Percentiles rank a stretch among this genome's conserved stretches.
Evolutionary conservation across 2,797 vertebrate genomes (phyloP).

Genomic region (Gallinago stenura): DNA sequence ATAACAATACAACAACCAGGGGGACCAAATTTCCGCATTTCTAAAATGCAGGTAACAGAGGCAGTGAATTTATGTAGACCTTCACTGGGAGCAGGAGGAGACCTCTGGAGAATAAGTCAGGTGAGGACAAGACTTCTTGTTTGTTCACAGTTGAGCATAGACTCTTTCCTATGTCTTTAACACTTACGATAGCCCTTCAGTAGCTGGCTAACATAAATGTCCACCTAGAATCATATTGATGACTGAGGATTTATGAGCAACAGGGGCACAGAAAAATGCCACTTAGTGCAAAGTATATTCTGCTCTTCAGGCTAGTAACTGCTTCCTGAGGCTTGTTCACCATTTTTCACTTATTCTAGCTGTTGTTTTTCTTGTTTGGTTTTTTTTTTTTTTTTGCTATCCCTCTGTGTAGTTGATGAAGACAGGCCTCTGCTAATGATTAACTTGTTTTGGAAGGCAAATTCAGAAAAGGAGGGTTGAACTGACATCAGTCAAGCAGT

Average conservation of each 20-base stretch:
- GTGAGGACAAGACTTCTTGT: neutral
- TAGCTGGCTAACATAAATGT: neutral
- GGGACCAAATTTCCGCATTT: neutral
- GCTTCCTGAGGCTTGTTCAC: neutral
- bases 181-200: neutral
- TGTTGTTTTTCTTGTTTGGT: neutral
- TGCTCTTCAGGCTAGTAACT: neutral
- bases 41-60: neutral
- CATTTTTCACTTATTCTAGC: neutral
- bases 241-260: neutral
- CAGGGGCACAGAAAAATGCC: neutral
- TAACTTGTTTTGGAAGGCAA: constrained; percentile 26
- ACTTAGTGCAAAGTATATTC: neutral
- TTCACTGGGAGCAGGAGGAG: neutral
- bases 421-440: neutral
- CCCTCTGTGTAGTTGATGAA: neutral
- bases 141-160: neutral
- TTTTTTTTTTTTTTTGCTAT: neutral
- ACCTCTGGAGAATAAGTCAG: neutral
- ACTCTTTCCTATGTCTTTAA: neutral
- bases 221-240: neutral
- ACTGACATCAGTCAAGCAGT: constrained; percentile 22
- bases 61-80: neutral
- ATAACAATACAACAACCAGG: neutral
- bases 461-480: constrained; percentile 1